A percentile compares a stretch with the other conserved stretches of the same genome.
phyloP scores from a whole-genome alignment of 1,140 invertebrate genomes.

The Papilio machaon region DNA sequence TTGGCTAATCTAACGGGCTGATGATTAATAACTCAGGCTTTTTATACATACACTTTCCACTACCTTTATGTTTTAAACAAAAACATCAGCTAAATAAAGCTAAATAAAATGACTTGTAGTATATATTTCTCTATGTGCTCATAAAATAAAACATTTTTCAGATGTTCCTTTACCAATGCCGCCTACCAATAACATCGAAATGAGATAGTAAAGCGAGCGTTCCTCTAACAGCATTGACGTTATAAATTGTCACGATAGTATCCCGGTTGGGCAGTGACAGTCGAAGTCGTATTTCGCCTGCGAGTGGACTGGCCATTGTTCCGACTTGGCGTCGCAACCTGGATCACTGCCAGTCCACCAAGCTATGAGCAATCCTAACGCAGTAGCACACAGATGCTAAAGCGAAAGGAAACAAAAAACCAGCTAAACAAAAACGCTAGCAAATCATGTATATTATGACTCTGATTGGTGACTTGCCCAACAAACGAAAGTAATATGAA shows the following conservation, averaged over 20 bases:
- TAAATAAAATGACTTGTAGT: no score
- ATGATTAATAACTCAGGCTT: no score
- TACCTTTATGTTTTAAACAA: no score
- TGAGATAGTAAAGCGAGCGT: neutral
- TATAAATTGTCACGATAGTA: constrained; percentile 36
- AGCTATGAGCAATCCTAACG: constrained; percentile 66
- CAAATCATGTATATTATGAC: neutral
- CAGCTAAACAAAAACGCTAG: neutral
- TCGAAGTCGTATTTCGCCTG: constrained; percentile 41
- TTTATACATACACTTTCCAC: no score
- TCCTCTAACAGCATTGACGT: constrained; percentile 23
- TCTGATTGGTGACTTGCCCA: neutral
- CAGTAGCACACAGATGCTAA: neutral
- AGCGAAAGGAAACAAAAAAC: neutral
- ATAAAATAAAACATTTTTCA: neutral
- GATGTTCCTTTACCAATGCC: neutral
- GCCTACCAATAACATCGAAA: neutral
- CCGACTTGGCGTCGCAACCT: constrained; percentile 51
- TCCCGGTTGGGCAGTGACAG: constrained; percentile 38
- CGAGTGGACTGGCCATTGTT: constrained; percentile 50
- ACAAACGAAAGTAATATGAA: neutral
- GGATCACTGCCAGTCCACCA: constrained; percentile 59
- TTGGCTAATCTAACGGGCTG: no score
- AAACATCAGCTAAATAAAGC: no score
- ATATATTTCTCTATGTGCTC: no score